A percentile compares a stretch with the other conserved stretches of the same genome.
These are phyloP conservation scores for Micromussa lordhowensis DNA, from an alignment of 92 coral and sea anemone genomes.

Conservation along the genomic window DNA sequence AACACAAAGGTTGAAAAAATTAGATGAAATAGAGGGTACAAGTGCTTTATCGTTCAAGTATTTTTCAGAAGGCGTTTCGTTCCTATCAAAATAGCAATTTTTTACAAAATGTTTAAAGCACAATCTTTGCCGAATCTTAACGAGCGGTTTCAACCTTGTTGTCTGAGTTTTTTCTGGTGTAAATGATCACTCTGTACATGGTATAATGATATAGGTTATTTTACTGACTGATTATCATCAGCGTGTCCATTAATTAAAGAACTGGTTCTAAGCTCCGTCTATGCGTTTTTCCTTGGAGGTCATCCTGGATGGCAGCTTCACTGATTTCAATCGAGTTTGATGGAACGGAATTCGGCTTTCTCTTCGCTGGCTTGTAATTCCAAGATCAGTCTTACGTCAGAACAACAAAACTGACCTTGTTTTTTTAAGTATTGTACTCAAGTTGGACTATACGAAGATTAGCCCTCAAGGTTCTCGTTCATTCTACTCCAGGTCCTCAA, in stretches of 20 bases:
- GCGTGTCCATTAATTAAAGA: background rate
- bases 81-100: background rate
- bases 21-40: background rate
- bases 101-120: no score
- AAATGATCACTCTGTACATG: background rate
- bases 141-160: background rate
- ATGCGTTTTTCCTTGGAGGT: background rate
- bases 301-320: background rate
- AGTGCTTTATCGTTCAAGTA: no score
- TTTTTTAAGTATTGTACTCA: no score
- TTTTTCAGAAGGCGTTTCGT: background rate
- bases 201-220: background rate
- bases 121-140: background rate
- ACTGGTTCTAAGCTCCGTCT: background rate
- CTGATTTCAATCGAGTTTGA: background rate
- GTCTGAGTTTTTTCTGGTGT: background rate
- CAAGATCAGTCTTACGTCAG: background rate
- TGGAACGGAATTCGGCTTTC: background rate
- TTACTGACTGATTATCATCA: background rate
- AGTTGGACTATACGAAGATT: no score
- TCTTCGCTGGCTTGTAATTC: background rate
- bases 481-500: slow-evolving; percentile 16
- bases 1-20: background rate
- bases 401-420: no score
- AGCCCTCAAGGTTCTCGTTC: background rate